These are phyloP conservation scores for Drosophila cracens DNA, from an alignment of 2,888 invertebrate species.

Conservation along the genomic window DNA sequence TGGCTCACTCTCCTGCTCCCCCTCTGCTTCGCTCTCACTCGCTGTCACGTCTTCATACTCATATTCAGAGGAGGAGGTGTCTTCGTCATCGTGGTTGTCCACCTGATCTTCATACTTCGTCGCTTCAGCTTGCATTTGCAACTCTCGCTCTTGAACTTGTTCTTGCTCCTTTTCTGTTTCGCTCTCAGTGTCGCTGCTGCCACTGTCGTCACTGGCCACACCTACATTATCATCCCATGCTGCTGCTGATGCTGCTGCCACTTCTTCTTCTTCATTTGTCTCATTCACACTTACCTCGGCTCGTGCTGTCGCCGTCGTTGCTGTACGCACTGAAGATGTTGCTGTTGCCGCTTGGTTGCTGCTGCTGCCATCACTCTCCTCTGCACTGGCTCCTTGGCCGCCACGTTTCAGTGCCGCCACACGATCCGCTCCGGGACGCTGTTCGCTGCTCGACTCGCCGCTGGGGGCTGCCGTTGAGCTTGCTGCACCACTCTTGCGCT, in stretches of 20 bases:
- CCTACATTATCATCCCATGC: background rate
- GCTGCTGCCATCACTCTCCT: conserved; percentile 87
- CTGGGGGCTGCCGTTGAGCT: conserved; percentile 80
- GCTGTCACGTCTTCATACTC: conserved; percentile 64
- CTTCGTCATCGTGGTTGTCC: conserved; percentile 16
- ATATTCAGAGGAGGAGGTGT: conserved; percentile 53
- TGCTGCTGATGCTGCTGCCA: conserved; percentile 7
- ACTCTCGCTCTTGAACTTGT: conserved; percentile 15
- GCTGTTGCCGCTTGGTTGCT: conserved; percentile 84
- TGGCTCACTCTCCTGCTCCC: background rate
- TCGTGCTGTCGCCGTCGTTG: conserved; percentile 90
- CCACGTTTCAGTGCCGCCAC: conserved; percentile 86
- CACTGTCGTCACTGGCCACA: conserved; percentile 55
- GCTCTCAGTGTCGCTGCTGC: conserved; percentile 52
- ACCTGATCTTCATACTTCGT: background rate
- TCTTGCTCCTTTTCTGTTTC: conserved; percentile 25
- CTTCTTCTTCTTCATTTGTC: conserved; percentile 77
- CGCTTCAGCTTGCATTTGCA: background rate
- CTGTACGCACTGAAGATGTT: conserved; percentile 88
- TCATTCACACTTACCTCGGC: conserved; percentile 90
- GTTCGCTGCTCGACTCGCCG: conserved; percentile 77
- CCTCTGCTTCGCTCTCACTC: conserved; percentile 56
- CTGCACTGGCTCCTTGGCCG: conserved; percentile 81
- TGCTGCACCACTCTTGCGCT: conserved; percentile 90
- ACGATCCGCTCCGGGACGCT: conserved; percentile 86